Evolutionary conservation across 2,113 vertebrate species (phyloP), one percentile per base, ranked within the genome.

Genomic region (Felis chaus): DNA sequence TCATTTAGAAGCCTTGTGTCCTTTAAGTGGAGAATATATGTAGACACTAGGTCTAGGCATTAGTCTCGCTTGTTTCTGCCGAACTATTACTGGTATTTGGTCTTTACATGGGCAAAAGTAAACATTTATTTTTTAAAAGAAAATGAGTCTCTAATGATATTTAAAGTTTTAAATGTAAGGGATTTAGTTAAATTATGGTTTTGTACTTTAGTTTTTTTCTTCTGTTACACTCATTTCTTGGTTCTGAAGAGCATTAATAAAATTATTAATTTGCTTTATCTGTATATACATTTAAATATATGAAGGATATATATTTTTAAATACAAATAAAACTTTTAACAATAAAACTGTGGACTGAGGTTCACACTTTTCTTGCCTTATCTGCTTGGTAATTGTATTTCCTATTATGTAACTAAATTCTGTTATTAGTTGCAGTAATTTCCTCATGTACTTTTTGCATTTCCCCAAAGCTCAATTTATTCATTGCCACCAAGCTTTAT

Each of bases 81-180:
- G 25, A 95, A 23, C 5, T 53, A 1, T 78, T 74, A n/a, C 13
- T 84, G 13, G 25, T 61, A 71, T 18, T 90, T 61, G 14, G 13
- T 66, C 16, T 73, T 85, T 81, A 69, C 0, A 15, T 31, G 1
- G 2, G 4, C 13, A 92, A 74, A 83, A 14, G 3, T 79, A 68
- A 85, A 39, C 18, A 12, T 55, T 66, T 65, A n/a, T 57, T 84
- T 92, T 83, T 88, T 9, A 48, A 91, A 82, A n/a, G 18, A n/a
- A 57, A 18, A 39, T 39, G 23, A 89, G 1, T n/a, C 41, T 6
- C 21, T 89, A 66, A 48, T 55, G 29, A 66, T 82, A 65, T 16
- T n/a, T 95, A 12, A 80, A 36, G 36, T n/a, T 31, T 63, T 25
- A 88, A 71, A 57, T 78, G 31, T 33, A 63, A 31, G 4, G 3